Base-by-base conservation (phyloP, 2,797 vertebrate species). In the Acestrorhynchus altus region DNA sequence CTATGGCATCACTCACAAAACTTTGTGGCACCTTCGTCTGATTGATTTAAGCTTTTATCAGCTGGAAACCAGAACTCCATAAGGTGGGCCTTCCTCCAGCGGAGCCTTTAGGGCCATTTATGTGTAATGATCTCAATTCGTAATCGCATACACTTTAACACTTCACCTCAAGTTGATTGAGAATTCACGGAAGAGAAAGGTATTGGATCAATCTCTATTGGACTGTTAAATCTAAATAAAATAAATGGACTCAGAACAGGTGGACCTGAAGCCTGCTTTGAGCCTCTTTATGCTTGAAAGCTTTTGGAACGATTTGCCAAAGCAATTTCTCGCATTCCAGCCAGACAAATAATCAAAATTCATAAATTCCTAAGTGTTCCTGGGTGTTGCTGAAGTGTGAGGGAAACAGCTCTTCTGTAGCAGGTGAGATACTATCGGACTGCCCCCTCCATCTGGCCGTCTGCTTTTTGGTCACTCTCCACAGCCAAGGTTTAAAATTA, bases 401-500 rank as follows among this genome's bases (percentile, higher is more conserved):
- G 42, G 59, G 74, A 64, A 64, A 73, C 26, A 9, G 59, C 46
- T 64, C 71, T 61, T 72, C 66, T 31, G 13, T 31, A 44, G 44
- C 61, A 54, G 72, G 68, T 73, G 51, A 78, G 40, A 71, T 76
- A 31, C 57, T 68, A 63, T 72, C 64, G 52, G 28, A 44, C 60
- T 77, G 61, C 80, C 44, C 60, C 72, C 39, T 28, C 75, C 74
- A 72, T 78, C 63, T 78, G 72, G 57, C 72, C 63, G 8, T 70
- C 54, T 63, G 61, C 74, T 67, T 51, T 35, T 24, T 47, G 74
- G 35, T 73, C 57, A 70, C 64, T 28, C 18, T 9, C 18, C 56
- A 75, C 42, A 42, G 76, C 31, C 46, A 15, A 35, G 18, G 4
- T 81, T 81, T 83, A 83, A 85, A 78, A 78, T 83, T 83, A 83